A percentile compares a stretch with the other conserved stretches of the same genome.
phyloP scores from a whole-genome alignment of 2,888 invertebrate species.

The Drosophila flavopinicola region DNA sequence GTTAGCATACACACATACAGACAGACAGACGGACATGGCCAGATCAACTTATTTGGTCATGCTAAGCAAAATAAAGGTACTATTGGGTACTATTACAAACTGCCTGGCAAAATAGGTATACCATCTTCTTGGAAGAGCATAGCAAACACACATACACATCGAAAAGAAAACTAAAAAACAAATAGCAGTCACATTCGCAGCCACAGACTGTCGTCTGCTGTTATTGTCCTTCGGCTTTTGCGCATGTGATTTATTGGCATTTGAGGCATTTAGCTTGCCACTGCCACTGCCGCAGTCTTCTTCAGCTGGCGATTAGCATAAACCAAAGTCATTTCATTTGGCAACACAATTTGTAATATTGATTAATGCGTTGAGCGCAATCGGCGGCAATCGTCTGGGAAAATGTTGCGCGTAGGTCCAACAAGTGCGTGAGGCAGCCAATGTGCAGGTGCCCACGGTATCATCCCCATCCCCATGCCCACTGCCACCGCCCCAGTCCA shows the following conservation, averaged over 20 bases:
- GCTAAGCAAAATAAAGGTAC: too few species aligned
- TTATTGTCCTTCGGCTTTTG: conserved; percentile 7
- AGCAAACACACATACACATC: too few species aligned
- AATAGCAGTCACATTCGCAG: conserved; percentile 17
- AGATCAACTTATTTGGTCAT: too few species aligned
- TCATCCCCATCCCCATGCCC: not conserved
- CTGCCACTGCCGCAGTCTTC: not conserved
- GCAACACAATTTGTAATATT: conserved; percentile 68
- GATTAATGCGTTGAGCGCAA: conserved; percentile 58
- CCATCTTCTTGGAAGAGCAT: too few species aligned
- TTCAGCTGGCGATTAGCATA: conserved; percentile 57
- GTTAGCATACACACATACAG: too few species aligned
- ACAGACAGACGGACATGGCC: too few species aligned
- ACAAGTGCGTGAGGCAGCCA: conserved; percentile 67
- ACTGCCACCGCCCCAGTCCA: not conserved
- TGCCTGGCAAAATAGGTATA: too few species aligned
- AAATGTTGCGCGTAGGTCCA: conserved; percentile 30
- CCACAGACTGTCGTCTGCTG: conserved; percentile 8
- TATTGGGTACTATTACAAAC: too few species aligned
- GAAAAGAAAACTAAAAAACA: not conserved
- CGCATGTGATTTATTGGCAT: conserved; percentile 78
- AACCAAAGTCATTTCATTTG: conserved; percentile 71
- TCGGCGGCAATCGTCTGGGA: conserved; percentile 29
- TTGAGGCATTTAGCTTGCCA: conserved; percentile 57
- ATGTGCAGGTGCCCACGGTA: too few species aligned